Base-by-base conservation (phyloP, 1,140 invertebrate species). In the Orchestia grillus region DNA sequence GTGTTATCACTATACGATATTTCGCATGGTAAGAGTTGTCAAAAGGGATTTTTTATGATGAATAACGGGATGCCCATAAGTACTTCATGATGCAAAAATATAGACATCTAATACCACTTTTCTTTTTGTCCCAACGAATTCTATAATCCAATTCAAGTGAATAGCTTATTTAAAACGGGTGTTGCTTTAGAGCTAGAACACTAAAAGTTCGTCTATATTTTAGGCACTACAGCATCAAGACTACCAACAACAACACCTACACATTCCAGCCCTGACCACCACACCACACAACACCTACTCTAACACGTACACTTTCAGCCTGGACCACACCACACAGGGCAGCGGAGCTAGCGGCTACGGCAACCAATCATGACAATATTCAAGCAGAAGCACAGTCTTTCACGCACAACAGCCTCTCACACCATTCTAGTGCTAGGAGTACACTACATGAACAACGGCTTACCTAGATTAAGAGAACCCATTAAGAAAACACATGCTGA, bases 141-240 rank as follows among this genome's bases (percentile, higher is more conserved):
- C 11, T 3, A 19, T 28, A 19, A 23, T 36, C 62, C 62, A 77
- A 77, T 77, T 77, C 11, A 36, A 77, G 62, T 77, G 11, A 77
- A 53, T 53, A 53, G 6, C 47, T 53, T 28, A 23, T 77, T 77
- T 77, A 77, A 77, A 1, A 19, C 36, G 92, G 44, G 43, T 94
- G 40, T 40, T 45, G 44, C 44, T 19, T 45, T 45, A 47, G 36
- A 45, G 44, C 92, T 94, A 94, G 43, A 94, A 94, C 92, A 94
- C 92, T 94, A 94, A 45, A 44, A 94, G 8, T 94, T 91, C 92
- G 47, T 47, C 92, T 94, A 94, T 94, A 47, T 44, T 47, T 94
- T 40, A 94, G 92, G 92, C 92, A 94, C 92, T 94, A 94, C 43
- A 44, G 92, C 44, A 47, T 94, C 92, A n/a, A 45, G 44, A 94